Evolutionary conservation across 2,113 vertebrate species (phyloP).

Genomic region (Fregata magnificens): DNA sequence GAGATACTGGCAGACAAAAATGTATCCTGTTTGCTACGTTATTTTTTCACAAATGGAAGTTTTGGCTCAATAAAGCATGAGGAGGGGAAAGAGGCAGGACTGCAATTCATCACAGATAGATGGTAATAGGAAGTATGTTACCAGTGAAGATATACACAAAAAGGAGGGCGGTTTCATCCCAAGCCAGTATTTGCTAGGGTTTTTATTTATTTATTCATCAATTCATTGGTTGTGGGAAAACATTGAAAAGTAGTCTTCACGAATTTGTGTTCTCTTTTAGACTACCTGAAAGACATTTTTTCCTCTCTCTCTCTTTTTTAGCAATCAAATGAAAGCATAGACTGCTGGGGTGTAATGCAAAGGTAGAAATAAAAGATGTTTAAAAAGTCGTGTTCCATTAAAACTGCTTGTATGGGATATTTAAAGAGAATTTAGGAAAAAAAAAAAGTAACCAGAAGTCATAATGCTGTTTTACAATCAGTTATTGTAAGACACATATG

Average conservation of each 20-base stretch:
- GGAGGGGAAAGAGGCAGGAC: not conserved
- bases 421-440: not conserved
- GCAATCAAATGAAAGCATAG: not conserved
- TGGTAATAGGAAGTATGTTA: not conserved
- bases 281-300: not conserved
- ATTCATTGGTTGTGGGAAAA: not conserved
- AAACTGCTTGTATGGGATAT: not conserved
- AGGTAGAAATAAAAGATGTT: not conserved
- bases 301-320: not conserved
- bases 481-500: accelerated
- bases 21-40: not conserved
- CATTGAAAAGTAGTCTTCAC: not conserved
- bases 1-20: not conserved
- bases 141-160: not conserved
- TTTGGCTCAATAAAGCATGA: not conserved
- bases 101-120: not conserved
- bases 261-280: not conserved
- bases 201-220: not conserved
- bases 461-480: not conserved
- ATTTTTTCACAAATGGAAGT: not conserved
- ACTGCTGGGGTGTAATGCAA: not conserved
- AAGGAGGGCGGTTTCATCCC: not conserved
- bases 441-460: not conserved
- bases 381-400: not conserved
- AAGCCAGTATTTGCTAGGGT: not conserved